Evolutionary conservation across 2,888 invertebrate species (phyloP), one percentile per base, ranked within the genome.

Genomic region (Oscheius onirici): DNA sequence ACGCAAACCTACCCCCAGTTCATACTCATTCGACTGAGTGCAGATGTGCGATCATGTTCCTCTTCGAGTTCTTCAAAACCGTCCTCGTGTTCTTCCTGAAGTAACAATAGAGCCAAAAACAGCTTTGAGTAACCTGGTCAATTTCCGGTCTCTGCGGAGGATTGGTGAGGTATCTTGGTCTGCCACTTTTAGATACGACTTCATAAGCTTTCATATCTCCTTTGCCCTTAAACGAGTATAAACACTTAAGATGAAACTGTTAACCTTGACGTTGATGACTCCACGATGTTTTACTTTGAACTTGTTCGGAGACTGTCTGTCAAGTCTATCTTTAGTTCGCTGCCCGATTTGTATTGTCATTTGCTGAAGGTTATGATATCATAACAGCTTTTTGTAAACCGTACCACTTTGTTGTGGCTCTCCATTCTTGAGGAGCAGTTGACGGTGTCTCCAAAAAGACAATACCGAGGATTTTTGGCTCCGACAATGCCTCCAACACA

Each of bases 401-500:
- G 8, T 17, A 83, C 83, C 43, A 58, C 60, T 69, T 76, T 74
- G 63, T 84, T 84, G 40, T 80, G 76, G 8, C 73, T 78, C 49
- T 84, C 84, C 80, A 84, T 79, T 24, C 82, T 60, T 49, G 78
- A 79, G 10, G 84, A 80, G 41, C 80, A 78, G 60, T 82, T 84
- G 10, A 84, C 82, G 10, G 83, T 79, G 55, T 84, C 83, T 10
- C 84, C 84, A 68, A 84, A 82, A 11, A 84, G 69, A 74, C 84
- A 84, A 68, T 79, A 84, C 3, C 83, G 52, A 1, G 84, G 84
- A 43, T 80, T 77, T 49, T 76, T 68, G 6, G 74, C 63, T 6
- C 84, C 84, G 2, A 84, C 82, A 2, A 84, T 77, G 15, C 84
- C 84, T 13, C 78, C 84, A 11, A 83, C 83, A 11, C 77, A 75